These are phyloP conservation scores for Cynoglossus semilaevis DNA, from an alignment of 2,113 vertebrate genomes.

Conservation along the genomic window DNA sequence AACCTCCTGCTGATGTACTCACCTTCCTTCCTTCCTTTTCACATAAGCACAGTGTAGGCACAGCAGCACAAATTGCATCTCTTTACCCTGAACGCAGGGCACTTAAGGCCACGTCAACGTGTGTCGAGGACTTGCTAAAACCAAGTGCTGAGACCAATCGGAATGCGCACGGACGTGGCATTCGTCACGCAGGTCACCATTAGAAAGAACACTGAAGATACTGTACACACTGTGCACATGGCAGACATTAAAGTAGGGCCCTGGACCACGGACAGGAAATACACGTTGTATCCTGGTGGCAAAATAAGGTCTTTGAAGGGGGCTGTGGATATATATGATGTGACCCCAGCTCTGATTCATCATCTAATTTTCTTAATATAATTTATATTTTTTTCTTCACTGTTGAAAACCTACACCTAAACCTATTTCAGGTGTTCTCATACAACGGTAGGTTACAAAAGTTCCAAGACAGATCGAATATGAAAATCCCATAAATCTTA, in stretches of 20 bases:
- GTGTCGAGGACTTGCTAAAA: slow-evolving; percentile 70
- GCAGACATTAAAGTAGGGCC: slow-evolving; percentile 17
- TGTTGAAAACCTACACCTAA: too few relatives aligned
- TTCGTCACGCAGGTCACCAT: slow-evolving; percentile 76
- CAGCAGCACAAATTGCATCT: slow-evolving; percentile 28
- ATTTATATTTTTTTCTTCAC: too few relatives aligned
- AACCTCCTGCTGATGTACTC: background rate
- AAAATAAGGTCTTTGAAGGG: too few relatives aligned
- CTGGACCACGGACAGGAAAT: too few relatives aligned
- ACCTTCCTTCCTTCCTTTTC: background rate
- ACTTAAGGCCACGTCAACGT: slow-evolving; percentile 47
- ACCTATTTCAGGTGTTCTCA: too few relatives aligned
- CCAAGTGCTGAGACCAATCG: slow-evolving; percentile 74
- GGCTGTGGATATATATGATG: too few relatives aligned
- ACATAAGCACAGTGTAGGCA: slow-evolving; percentile 5
- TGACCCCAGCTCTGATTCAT: too few relatives aligned
- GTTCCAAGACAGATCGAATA: too few relatives aligned
- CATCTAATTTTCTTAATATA: too few relatives aligned
- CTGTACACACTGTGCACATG: slow-evolving; percentile 63
- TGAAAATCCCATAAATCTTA: too few relatives aligned
- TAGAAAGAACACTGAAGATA: slow-evolving; percentile 44
- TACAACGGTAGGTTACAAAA: too few relatives aligned
- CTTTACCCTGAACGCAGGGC: slow-evolving; percentile 36
- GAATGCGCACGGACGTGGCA: slow-evolving; percentile 60
- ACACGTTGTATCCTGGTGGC: too few relatives aligned